Evolutionary conservation across 2,888 invertebrate species (phyloP).

Genomic region (Leptinotarsa juncta): DNA sequence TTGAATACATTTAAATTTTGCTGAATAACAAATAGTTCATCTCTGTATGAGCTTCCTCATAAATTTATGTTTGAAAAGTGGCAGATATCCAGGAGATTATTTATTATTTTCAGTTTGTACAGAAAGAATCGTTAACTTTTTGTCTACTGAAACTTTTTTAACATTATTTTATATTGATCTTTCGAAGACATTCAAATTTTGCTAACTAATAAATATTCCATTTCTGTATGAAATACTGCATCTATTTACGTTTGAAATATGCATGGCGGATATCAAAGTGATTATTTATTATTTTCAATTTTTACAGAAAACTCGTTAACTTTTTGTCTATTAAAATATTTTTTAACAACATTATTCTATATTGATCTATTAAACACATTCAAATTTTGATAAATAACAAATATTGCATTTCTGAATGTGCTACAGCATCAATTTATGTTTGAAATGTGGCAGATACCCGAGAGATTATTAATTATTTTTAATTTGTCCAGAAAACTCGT

Average conservation of each 20-base stretch:
- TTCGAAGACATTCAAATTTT: too few relatives aligned
- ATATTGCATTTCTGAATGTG: neutral
- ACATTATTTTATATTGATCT: too few relatives aligned
- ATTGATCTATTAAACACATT: neutral
- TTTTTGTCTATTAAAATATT: too few relatives aligned
- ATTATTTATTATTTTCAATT: neutral
- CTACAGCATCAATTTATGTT: neutral
- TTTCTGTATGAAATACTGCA: neutral
- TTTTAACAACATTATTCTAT: too few relatives aligned
- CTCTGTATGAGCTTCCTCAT: neutral
- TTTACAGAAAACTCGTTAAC: too few relatives aligned
- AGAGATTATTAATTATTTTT: neutral
- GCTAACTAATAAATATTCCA: neutral
- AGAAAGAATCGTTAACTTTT: too few relatives aligned
- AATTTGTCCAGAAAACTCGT: too few relatives aligned
- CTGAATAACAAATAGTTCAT: neutral
- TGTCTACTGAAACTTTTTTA: too few relatives aligned
- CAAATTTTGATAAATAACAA: neutral
- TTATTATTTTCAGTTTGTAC: neutral
- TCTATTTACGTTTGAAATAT: neutral
- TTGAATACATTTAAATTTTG: too few relatives aligned
- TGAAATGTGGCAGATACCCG: neutral
- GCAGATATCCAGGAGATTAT: neutral
- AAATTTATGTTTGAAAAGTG: neutral
- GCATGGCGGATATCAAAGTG: neutral